A percentile compares a stretch with the other conserved stretches of the same genome.
phyloP scores from a whole-genome alignment of 2,113 vertebrate genomes.

The Salvelinus namaycush region DNA sequence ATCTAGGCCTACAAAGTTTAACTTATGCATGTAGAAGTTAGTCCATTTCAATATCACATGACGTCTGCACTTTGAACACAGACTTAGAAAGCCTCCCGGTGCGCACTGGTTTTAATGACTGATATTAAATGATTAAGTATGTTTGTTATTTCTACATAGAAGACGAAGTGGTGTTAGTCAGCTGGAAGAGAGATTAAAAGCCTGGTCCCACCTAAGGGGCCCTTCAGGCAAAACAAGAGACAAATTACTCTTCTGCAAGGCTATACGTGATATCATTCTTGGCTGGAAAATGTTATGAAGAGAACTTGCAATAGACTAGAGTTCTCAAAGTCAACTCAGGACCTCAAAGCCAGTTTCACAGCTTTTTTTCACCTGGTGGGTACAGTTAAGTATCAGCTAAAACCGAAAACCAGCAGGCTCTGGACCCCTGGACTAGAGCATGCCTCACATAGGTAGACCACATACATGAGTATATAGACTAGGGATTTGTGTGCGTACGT shows the following conservation, averaged over 20 bases:
- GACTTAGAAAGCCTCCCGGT: slow-evolving; percentile 36
- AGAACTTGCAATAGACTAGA: neutral
- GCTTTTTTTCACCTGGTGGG: too few relatives aligned
- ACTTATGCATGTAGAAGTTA: slow-evolving; percentile 48
- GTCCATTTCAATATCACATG: slow-evolving; percentile 59
- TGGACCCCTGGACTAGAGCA: slow-evolving; percentile 17
- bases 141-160: slow-evolving; percentile 54
- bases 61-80: slow-evolving; percentile 44
- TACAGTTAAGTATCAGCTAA: too few relatives aligned
- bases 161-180: slow-evolving; percentile 62
- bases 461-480: neutral
- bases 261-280: slow-evolving; percentile 67
- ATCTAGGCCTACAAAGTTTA: slow-evolving; percentile 13
- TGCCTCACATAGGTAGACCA: too few relatives aligned
- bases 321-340: slow-evolving; percentile 18
- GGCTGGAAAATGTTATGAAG: slow-evolving; percentile 53
- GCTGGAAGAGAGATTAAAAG: slow-evolving; percentile 63
- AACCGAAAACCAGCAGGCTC: too few relatives aligned
- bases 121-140: slow-evolving; percentile 53
- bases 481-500: slow-evolving; percentile 20
- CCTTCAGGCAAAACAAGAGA: slow-evolving; percentile 64
- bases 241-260: slow-evolving; percentile 67
- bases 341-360: too few relatives aligned
- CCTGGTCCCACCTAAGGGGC: slow-evolving; percentile 65
- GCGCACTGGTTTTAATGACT: slow-evolving; percentile 49